Evolutionary conservation across 1,140 invertebrate genomes (phyloP), one percentile per base, ranked within the genome.

Genomic region (Aphelinus certus): DNA sequence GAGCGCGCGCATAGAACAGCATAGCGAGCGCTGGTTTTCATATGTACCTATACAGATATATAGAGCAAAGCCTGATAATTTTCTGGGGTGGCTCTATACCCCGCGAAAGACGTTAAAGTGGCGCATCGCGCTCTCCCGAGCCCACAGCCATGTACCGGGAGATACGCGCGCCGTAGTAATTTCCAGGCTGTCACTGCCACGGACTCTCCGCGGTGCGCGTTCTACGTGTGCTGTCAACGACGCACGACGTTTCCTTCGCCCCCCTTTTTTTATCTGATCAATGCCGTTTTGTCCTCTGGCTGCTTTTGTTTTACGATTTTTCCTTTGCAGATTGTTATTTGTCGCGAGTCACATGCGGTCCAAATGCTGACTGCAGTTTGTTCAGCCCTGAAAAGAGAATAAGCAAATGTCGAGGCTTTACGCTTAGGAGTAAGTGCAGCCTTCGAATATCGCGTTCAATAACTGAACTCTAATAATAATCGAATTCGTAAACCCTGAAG

Each of bases 81-180:
- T 68, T 74, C 72, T 56, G 26, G 55, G 26, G 7, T 43, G n/a
- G 53, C 55, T 68, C 26, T 26, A 26, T 26, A 26, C 26, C 26
- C 26, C 26, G 53, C 56, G 47, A 65, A 57, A 73, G 63, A 73
- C 55, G 7, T 58, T 60, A 66, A 67, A 73, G 62, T 51, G 70
- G 51, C 61, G 70, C 49, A 48, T 53, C 60, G 48, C 4, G n/a
- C 42, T 42, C 45, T 3, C 2, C 10, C 47, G 45, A 48, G 7
- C 45, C 51, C 5, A 45, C 5, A 42, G n/a, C n/a, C 9, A 3
- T 0, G 64, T n/a, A 26, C 26, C 10, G 58, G 26, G 9, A 67
- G 56, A 73, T 67, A 67, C 56, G 57, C 64, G 3, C 55, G 53
- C 7, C 63, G 71, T 67, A 73, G 71, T 73, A 73, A 73, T 73